Percentiles rank a stretch among this genome's conserved stretches.
phyloP scores from a whole-genome alignment of 92 coral and sea anemone genomes.

The Hydrozoanthus gracilis region DNA sequence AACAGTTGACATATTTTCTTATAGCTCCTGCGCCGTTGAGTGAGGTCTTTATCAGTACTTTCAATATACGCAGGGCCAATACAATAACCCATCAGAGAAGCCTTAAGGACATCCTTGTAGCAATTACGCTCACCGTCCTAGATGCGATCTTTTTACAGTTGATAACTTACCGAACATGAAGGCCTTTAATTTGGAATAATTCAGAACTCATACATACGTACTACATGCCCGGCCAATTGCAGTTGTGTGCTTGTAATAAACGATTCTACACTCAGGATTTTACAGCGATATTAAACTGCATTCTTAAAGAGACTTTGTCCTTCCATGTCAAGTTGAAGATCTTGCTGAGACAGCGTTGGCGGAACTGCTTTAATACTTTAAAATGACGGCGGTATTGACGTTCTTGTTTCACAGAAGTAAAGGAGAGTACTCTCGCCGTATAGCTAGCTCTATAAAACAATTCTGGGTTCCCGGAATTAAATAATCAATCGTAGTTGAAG shows the following conservation, averaged over 20 bases:
- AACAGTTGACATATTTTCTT: too few species aligned
- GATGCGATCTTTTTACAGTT: too few species aligned
- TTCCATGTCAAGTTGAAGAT: neutral
- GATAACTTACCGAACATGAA: neutral
- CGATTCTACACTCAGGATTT: neutral
- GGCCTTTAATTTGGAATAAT: neutral
- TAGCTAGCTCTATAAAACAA: too few species aligned
- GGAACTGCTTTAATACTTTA: neutral
- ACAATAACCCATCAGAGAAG: too few species aligned
- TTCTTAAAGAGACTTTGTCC: neutral
- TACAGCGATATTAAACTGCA: neutral
- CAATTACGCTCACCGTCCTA: neutral
- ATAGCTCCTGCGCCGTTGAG: too few species aligned
- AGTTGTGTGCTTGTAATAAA: neutral
- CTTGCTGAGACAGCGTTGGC: neutral
- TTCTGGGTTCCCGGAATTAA: too few species aligned
- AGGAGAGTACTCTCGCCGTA: too few species aligned
- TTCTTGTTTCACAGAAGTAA: neutral
- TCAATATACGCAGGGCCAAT: too few species aligned
- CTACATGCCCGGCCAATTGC: neutral
- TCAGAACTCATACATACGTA: neutral
- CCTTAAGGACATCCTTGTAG: neutral
- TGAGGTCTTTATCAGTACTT: too few species aligned
- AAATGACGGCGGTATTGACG: neutral
- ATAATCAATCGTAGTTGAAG: too few species aligned